Percentiles rank a stretch among this genome's conserved stretches.
Conservation (phyloP, 2,113 vertebrate species). For the Meriones unguiculatus region DNA sequence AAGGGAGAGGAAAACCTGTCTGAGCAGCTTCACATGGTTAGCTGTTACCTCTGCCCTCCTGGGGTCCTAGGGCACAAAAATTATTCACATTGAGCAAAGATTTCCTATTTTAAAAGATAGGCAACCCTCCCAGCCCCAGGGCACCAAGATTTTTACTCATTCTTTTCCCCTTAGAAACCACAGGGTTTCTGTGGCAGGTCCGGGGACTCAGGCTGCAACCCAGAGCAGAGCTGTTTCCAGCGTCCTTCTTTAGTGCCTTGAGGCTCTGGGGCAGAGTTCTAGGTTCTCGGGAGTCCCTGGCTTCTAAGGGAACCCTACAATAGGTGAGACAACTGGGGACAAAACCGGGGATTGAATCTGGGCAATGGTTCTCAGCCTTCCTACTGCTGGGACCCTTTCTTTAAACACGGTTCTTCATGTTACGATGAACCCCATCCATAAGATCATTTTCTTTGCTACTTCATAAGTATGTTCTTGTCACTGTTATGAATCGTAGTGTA, state of each 20-base stretch:
- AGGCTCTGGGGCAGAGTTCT: not conserved
- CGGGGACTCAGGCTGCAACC: not conserved
- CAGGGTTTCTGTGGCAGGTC: not conserved
- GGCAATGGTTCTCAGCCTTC: not conserved
- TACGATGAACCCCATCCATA: not conserved
- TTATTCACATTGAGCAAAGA: not conserved
- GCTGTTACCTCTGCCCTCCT: not conserved
- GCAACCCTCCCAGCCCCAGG: too few relatives aligned
- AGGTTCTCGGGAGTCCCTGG: not conserved
- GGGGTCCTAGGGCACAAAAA: not conserved
- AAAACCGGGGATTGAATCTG: not conserved
- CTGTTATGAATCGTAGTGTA: not conserved
- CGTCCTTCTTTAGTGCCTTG: not conserved
- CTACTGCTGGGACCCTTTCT: not conserved
- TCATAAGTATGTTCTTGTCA: not conserved
- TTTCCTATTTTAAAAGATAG: constrained; percentile 31
- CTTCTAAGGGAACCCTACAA: not conserved
- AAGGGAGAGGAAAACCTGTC: not conserved
- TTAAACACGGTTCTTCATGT: not conserved
- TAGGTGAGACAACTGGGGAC: not conserved
- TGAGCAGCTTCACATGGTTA: not conserved
- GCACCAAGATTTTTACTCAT: not conserved
- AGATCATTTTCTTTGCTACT: not conserved
- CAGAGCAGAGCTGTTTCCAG: not conserved
- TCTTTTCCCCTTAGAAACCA: constrained; percentile 33